Conservation (phyloP, 23 tunicate species). For the Phallusia fumigata region DNA sequence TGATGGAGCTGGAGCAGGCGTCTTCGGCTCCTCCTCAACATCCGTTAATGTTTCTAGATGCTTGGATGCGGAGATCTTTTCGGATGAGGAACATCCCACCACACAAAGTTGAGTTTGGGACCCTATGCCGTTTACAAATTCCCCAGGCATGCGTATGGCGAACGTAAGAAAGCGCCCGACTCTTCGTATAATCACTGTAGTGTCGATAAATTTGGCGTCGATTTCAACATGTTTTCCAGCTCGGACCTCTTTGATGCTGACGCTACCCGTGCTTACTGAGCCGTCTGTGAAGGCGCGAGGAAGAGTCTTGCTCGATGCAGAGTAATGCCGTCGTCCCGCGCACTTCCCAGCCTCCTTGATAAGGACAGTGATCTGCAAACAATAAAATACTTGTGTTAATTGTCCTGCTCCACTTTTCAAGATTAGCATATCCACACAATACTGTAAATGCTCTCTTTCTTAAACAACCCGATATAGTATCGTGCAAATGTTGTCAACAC, state of each 20-base stretch:
- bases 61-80: conserved; percentile 26
- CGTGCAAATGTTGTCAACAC: background rate
- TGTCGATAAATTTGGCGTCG: conserved; percentile 53
- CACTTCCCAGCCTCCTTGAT: conserved; percentile 63
- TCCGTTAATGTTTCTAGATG: conserved; percentile 8
- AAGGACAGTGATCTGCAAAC: conserved; percentile 78
- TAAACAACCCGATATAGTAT: background rate
- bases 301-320: conserved; percentile 39
- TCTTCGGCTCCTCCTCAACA: background rate
- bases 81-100: conserved; percentile 55
- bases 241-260: conserved; percentile 28
- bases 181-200: conserved; percentile 71
- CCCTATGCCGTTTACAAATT: conserved; percentile 28
- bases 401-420: background rate
- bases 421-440: background rate
- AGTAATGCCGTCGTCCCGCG: conserved; percentile 50
- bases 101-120: conserved; percentile 66
- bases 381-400: no score
- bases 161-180: conserved; percentile 70
- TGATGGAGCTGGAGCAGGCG: background rate
- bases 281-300: conserved; percentile 75
- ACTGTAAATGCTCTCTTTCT: background rate
- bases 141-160: conserved; percentile 82
- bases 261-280: conserved; percentile 48
- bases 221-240: conserved; percentile 57